Evolutionary conservation across 2,888 invertebrate genomes (phyloP), one percentile per base, ranked within the genome.

Genomic region (Pomacea canaliculata): DNA sequence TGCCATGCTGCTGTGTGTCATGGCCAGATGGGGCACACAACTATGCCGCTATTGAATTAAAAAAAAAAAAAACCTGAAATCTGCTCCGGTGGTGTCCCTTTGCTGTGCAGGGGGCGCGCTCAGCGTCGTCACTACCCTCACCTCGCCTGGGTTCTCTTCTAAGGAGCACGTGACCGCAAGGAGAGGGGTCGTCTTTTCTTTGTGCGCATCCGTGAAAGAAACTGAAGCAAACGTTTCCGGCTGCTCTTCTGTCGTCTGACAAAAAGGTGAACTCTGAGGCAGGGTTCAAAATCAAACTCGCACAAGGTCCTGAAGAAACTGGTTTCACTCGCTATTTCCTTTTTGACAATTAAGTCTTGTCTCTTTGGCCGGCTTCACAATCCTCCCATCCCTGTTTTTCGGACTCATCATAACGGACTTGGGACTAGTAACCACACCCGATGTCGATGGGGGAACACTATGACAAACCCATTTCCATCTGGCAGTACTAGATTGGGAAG

Each of bases 181-280:
- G 23, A 49, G 72, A 19, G 51, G 51, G 65, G 65, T 72, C 72
- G 65, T 63, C 12, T 48, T 65, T 60, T 59, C 59, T 27, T 51
- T 13, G 13, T 10, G n/a, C 9, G 27, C 10, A 59, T 13, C 23
- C 10, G 10, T 27, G 60, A 70, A 70, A 70, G 70, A 70, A 59
- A 70, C 13, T 0, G 59, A 70, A 70, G 70, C 56, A 70, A 49
- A 59, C 59, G 27, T 59, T 70, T 70, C 70, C 70, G 56, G 70
- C 37, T 70, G 70, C 60, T 59, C 70, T 51, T 70, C 60, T 27
- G 49, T 7, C 60, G 9, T 23, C 46, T 67, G 27, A 23, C 16
- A 48, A 19, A 69, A 63, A 73, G 66, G 65, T 67, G 66, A 67
- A 46, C 73, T 51, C 18, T 27, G 51, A 13, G 37, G 48, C 73